A percentile compares a stretch with the other conserved stretches of the same genome.
These are phyloP conservation scores for Drosophila meridionalis DNA, from an alignment of 2,888 invertebrate species.

Conservation along the genomic window DNA sequence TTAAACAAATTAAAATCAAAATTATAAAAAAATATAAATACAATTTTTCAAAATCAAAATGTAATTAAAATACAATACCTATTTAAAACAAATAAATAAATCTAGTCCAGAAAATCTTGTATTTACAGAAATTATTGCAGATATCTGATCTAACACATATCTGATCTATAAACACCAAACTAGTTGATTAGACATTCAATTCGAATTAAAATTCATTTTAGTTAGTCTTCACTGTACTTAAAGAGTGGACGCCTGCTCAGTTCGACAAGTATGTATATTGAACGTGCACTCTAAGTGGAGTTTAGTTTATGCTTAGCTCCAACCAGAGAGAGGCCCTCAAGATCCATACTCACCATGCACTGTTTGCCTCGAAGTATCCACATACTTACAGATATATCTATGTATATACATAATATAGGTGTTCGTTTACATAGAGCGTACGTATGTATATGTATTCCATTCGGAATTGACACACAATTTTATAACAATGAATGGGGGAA, in stretches of 20 bases:
- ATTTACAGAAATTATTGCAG: background rate
- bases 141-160: background rate
- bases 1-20: background rate
- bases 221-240: background rate
- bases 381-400: background rate
- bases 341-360: constrained; percentile 41
- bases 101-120: background rate
- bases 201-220: background rate
- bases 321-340: constrained; percentile 1
- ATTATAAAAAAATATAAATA: background rate
- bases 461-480: constrained; percentile 19
- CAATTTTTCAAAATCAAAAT: background rate
- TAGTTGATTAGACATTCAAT: background rate
- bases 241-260: constrained; percentile 8
- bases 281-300: constrained; percentile 31
- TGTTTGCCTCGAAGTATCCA: constrained; percentile 7
- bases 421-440: background rate
- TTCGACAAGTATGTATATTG: constrained; percentile 8
- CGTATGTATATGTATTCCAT: background rate
- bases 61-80: background rate
- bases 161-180: background rate
- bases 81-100: background rate
- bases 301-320: constrained; percentile 22
- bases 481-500: constrained; percentile 20
- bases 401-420: background rate